Percentiles rank a stretch among this genome's conserved stretches.
Evolutionary conservation across 2,797 vertebrate genomes (phyloP).

Genomic region (Pyrrhura leucotis): DNA sequence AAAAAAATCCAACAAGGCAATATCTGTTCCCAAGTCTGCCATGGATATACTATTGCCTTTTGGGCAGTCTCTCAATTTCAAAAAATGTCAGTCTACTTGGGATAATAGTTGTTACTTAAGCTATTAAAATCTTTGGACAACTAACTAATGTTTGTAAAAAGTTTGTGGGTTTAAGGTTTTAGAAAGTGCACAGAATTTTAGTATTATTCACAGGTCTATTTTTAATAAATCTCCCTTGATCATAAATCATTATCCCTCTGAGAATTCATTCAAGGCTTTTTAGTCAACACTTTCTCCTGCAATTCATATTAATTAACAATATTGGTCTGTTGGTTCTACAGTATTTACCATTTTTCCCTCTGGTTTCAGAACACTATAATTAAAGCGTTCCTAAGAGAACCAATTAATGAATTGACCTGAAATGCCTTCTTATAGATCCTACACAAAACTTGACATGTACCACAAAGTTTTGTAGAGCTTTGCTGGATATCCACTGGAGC

Average conservation of each 20-base stretch:
- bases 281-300: conserved; percentile 57
- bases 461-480: conserved; percentile 44
- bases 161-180: not conserved
- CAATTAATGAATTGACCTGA: conserved; percentile 71
- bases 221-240: conserved; percentile 66
- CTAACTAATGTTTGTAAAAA: conserved; percentile 10
- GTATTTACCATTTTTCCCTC: conserved; percentile 56
- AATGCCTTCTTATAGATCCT: conserved; percentile 54
- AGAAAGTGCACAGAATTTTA: conserved; percentile 9
- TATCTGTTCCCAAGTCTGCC: not conserved
- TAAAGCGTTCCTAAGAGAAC: conserved; percentile 68
- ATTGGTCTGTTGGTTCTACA: conserved; percentile 52
- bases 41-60: not conserved
- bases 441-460: conserved; percentile 29
- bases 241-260: conserved; percentile 57
- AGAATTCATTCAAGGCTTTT: conserved; percentile 65
- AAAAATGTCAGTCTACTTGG: not conserved
- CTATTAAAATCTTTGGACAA: not conserved
- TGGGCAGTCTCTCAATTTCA: not conserved
- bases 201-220: conserved; percentile 55
- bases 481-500: conserved; percentile 18
- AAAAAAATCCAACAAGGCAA: not conserved
- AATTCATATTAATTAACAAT: conserved; percentile 70
- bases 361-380: conserved; percentile 59
- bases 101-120: not conserved